phyloP scores from a whole-genome alignment of 2,888 invertebrate species.

The Zeuzera pyrina region DNA sequence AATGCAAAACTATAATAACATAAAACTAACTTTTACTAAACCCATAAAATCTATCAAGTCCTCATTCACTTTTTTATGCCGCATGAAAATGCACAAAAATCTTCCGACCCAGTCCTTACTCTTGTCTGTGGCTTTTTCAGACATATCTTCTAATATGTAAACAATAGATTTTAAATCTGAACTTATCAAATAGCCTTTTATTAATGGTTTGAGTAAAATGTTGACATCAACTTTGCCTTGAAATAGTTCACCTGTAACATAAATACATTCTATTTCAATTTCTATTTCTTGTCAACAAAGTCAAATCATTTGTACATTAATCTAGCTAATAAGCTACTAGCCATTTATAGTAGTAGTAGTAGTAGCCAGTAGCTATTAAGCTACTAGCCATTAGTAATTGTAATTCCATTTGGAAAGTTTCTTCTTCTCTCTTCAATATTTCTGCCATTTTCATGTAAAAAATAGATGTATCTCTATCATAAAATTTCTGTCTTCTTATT shows the following conservation, averaged over 20 bases:
- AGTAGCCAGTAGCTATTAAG: too few species aligned
- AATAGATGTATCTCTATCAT: too few species aligned
- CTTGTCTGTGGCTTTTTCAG: constrained; percentile 43
- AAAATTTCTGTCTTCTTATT: too few species aligned
- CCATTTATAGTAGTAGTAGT: too few species aligned
- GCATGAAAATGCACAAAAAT: constrained; percentile 64
- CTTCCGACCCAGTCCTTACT: constrained; percentile 72
- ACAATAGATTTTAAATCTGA: constrained; percentile 57
- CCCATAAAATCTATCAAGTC: constrained; percentile 48
- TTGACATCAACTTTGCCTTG: constrained; percentile 66
- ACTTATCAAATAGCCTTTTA: constrained; percentile 58
- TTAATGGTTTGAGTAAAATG: constrained; percentile 55
- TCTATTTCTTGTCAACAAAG: not conserved
- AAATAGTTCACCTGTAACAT: constrained; percentile 51
- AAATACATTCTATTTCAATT: not conserved
- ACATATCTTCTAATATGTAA: constrained; percentile 60
- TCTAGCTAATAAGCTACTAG: too few species aligned
- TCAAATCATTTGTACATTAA: too few species aligned
- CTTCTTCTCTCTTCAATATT: too few species aligned
- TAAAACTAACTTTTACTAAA: constrained; percentile 49
- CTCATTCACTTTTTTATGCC: constrained; percentile 45
- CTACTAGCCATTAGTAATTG: too few species aligned
- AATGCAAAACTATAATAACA: too few species aligned
- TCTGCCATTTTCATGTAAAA: too few species aligned
- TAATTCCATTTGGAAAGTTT: too few species aligned